Conservation (phyloP, 2,113 vertebrate genomes). For the Gymnogyps californianus region DNA sequence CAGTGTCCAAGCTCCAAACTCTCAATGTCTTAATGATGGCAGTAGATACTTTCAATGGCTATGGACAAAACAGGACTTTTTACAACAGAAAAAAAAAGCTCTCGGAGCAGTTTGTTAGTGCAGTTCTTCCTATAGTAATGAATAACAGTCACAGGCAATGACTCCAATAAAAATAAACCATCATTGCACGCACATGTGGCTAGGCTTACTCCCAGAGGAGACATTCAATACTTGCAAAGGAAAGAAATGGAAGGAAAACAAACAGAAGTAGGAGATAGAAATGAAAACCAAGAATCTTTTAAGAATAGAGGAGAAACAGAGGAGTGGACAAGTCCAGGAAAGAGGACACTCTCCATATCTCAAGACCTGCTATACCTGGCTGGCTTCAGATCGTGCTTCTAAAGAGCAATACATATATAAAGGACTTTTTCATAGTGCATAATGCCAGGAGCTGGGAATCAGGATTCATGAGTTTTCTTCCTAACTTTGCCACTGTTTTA, state of each 20-base stretch:
- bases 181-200: background rate
- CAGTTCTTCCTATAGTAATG: slow-evolving; percentile 53
- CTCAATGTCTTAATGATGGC: background rate
- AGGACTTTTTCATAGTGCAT: background rate
- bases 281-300: slow-evolving; percentile 24
- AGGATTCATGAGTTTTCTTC: background rate
- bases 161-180: slow-evolving; percentile 55
- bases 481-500: background rate
- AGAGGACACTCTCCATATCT: background rate
- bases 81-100: background rate
- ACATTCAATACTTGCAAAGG: slow-evolving; percentile 34
- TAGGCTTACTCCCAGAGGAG: slow-evolving; percentile 26
- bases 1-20: background rate
- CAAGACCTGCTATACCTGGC: background rate
- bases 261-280: slow-evolving; percentile 38
- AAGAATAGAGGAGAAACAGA: background rate
- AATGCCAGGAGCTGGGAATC: background rate
- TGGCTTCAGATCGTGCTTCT: background rate
- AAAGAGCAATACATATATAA: background rate
- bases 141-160: slow-evolving; percentile 47
- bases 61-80: slow-evolving; percentile 27
- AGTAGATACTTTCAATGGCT: background rate
- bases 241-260: slow-evolving; percentile 48
- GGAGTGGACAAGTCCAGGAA: background rate
- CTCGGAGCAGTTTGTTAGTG: background rate